Evolutionary conservation across 2,113 vertebrate species (phyloP).

Genomic region (Lathamus discolor): DNA sequence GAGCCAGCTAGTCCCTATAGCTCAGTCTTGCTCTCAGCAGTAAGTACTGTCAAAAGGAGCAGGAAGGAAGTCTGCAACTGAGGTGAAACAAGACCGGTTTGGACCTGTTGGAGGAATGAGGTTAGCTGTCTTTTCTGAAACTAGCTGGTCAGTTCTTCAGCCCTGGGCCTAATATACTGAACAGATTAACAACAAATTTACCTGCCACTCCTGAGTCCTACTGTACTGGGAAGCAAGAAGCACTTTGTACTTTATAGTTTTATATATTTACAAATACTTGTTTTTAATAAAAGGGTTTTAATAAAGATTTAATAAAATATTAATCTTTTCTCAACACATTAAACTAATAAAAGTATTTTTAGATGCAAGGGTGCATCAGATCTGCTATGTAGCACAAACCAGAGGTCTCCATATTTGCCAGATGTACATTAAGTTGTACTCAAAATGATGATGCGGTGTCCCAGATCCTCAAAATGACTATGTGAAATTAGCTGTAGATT

Average conservation of each 20-base stretch:
- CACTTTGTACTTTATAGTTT: slow-evolving; percentile 34
- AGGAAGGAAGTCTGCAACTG: background rate
- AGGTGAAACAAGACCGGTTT: background rate
- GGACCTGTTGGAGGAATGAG: background rate
- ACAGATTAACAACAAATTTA: background rate
- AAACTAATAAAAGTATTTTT: background rate
- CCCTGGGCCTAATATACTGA: background rate
- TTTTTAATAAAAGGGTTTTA: slow-evolving; percentile 36
- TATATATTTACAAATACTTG: slow-evolving; percentile 6
- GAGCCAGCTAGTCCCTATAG: background rate
- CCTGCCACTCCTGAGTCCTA: background rate
- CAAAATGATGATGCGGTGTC: background rate
- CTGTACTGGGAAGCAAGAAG: background rate
- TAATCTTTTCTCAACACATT: background rate
- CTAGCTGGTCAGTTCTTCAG: background rate
- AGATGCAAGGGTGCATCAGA: background rate
- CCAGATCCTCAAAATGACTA: background rate
- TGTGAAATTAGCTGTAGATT: background rate
- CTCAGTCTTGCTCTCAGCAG: background rate
- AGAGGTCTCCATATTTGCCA: background rate
- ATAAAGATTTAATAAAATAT: background rate
- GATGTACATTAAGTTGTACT: background rate
- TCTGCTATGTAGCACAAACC: background rate
- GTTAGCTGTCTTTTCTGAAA: background rate
- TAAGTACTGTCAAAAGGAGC: background rate